Percentiles rank a stretch among this genome's conserved stretches.
phyloP scores from a whole-genome alignment of 1,140 invertebrate genomes.

The Drosophila parabipectinata region DNA sequence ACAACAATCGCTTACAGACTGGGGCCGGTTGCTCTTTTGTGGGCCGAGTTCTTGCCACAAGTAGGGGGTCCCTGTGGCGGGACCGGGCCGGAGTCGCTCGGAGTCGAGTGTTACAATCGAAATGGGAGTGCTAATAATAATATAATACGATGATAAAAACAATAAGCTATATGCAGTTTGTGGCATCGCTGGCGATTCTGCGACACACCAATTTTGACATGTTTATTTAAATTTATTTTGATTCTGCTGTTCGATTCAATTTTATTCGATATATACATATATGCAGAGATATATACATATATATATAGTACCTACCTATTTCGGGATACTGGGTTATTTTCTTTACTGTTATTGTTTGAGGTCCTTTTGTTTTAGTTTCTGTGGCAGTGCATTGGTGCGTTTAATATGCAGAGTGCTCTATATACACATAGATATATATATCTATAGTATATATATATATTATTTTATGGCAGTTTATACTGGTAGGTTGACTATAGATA shows the following conservation, averaged over 20 bases:
- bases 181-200: slow-evolving; percentile 27
- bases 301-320: slow-evolving; percentile 1
- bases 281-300: slow-evolving; percentile 5
- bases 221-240: slow-evolving; percentile 59
- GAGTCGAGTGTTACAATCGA: slow-evolving; percentile 50
- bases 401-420: slow-evolving; percentile 71
- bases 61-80: neutral
- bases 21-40: slow-evolving; percentile 17
- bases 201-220: slow-evolving; percentile 33
- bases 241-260: slow-evolving; percentile 14
- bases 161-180: slow-evolving; percentile 38
- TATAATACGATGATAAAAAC: slow-evolving; percentile 69
- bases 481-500: slow-evolving; percentile 39
- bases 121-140: slow-evolving; percentile 66
- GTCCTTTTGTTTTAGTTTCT: slow-evolving; percentile 32
- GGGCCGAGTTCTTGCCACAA: slow-evolving; percentile 25
- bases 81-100: slow-evolving; percentile 3
- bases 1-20: slow-evolving; percentile 44
- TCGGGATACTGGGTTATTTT: slow-evolving; percentile 14
- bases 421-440: slow-evolving; percentile 38
- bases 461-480: slow-evolving; percentile 44
- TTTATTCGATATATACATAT: neutral
- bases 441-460: slow-evolving; percentile 31
- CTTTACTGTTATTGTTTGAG: slow-evolving; percentile 19
- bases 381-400: slow-evolving; percentile 65